Evolutionary conservation across 2,888 invertebrate genomes (phyloP).

Genomic region (Cephus pulcher): DNA sequence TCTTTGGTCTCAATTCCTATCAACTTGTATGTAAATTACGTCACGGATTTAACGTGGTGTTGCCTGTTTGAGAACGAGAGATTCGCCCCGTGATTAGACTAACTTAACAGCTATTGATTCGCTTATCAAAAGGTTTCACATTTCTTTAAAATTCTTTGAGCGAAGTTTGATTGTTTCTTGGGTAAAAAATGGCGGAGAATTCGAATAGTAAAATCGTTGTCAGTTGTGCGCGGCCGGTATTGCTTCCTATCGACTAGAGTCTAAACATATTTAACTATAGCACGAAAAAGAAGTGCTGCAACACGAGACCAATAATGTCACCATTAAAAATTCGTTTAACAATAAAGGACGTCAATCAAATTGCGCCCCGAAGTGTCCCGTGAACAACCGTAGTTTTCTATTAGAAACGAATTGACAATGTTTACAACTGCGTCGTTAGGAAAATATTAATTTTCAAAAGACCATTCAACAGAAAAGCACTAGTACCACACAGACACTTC

Average conservation of each 20-base stretch:
- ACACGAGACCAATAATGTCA: constrained; percentile 13
- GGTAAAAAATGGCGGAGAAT: constrained; percentile 53
- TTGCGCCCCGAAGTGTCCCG: not conserved
- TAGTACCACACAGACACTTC: not conserved
- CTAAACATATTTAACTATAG: constrained; percentile 33
- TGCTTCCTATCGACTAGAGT: constrained; percentile 46
- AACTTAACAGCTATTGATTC: constrained; percentile 48
- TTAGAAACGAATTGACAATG: not conserved
- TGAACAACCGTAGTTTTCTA: not conserved
- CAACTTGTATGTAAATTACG: not conserved
- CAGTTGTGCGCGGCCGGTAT: constrained; percentile 58
- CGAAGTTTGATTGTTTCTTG: constrained; percentile 58
- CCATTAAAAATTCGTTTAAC: not conserved
- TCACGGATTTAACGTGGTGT: not conserved
- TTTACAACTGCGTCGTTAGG: not conserved
- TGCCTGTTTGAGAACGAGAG: constrained; percentile 13
- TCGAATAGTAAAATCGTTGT: constrained; percentile 54
- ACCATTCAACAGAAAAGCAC: not conserved
- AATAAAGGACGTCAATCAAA: not conserved
- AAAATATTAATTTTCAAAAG: not conserved
- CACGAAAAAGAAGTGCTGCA: constrained; percentile 41
- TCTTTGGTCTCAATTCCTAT: not conserved
- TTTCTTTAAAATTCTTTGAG: constrained; percentile 38
- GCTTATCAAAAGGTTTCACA: constrained; percentile 47
- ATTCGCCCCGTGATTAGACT: constrained; percentile 36